Percentiles rank a stretch among this genome's conserved stretches.
phyloP scores from a whole-genome alignment of 1,140 invertebrate genomes.

The Heliconius melpomene region DNA sequence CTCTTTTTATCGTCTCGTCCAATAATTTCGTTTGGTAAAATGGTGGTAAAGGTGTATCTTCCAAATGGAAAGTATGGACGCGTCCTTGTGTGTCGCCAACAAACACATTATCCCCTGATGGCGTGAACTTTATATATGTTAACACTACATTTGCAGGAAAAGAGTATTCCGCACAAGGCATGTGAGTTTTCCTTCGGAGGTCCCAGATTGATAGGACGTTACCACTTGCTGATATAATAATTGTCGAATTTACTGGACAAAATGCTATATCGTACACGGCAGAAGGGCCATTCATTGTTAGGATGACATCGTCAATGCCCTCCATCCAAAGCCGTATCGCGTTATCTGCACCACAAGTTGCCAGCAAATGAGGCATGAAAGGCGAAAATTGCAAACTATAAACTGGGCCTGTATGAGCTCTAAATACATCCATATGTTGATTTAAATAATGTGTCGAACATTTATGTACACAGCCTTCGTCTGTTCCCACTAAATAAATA shows the following conservation, averaged over 20 bases:
- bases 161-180: conserved; percentile 82
- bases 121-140: conserved; percentile 82
- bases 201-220: conserved; percentile 89
- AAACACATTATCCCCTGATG: conserved; percentile 85
- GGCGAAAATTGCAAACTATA: conserved; percentile 90
- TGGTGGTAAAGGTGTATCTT: conserved; percentile 86
- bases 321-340: conserved; percentile 89
- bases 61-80: conserved; percentile 84
- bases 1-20: conserved; percentile 82
- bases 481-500: conserved; percentile 90
- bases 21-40: conserved; percentile 84
- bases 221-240: conserved; percentile 88
- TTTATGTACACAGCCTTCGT: conserved; percentile 90
- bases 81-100: conserved; percentile 84
- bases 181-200: conserved; percentile 84
- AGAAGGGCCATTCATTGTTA: conserved; percentile 82
- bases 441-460: conserved; percentile 86
- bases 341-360: conserved; percentile 93
- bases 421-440: conserved; percentile 86
- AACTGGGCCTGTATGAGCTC: conserved; percentile 90
- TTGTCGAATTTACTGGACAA: conserved; percentile 91
- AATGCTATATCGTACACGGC: conserved; percentile 87
- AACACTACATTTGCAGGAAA: conserved; percentile 73
- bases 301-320: conserved; percentile 84
- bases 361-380: conserved; percentile 87